Conservation (phyloP, 2,888 invertebrate species). For the Oithona nana region DNA sequence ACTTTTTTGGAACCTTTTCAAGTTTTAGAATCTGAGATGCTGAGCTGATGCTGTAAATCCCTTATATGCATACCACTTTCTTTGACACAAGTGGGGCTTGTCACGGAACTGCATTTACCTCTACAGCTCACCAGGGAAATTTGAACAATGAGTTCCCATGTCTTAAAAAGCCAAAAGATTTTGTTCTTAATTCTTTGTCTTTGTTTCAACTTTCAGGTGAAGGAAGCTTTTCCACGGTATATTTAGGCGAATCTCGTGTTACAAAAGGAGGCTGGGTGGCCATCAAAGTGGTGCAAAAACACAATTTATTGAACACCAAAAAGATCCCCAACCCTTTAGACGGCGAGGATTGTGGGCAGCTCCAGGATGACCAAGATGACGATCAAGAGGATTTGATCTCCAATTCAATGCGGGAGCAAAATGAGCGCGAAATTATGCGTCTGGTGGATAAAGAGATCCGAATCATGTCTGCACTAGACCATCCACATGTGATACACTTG, state of each 20-base stretch:
- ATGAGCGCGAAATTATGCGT: background rate
- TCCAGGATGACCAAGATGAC: background rate
- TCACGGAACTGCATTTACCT: too few relatives aligned
- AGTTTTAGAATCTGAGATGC: too few relatives aligned
- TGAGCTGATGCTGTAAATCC: too few relatives aligned
- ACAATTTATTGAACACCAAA: background rate
- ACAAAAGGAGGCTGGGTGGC: conserved; percentile 5
- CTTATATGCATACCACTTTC: too few relatives aligned
- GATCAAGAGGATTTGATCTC: background rate
- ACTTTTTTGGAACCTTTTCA: too few relatives aligned
- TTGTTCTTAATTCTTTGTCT: too few relatives aligned
- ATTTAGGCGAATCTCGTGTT: background rate
- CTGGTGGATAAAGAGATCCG: conserved; percentile 11
- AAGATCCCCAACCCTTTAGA: background rate
- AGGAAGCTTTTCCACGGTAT: conserved; percentile 7
- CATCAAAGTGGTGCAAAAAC: conserved; percentile 4
- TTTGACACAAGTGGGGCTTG: too few relatives aligned
- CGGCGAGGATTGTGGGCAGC: background rate
- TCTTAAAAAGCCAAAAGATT: too few relatives aligned
- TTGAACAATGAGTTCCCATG: too few relatives aligned
- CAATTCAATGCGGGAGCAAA: background rate
- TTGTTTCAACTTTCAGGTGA: background rate
- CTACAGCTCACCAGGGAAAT: too few relatives aligned
- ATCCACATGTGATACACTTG: conserved; percentile 4
- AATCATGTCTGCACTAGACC: conserved; percentile 12